phyloP scores from a whole-genome alignment of 2,113 vertebrate species.

The Jaculus jaculus region DNA sequence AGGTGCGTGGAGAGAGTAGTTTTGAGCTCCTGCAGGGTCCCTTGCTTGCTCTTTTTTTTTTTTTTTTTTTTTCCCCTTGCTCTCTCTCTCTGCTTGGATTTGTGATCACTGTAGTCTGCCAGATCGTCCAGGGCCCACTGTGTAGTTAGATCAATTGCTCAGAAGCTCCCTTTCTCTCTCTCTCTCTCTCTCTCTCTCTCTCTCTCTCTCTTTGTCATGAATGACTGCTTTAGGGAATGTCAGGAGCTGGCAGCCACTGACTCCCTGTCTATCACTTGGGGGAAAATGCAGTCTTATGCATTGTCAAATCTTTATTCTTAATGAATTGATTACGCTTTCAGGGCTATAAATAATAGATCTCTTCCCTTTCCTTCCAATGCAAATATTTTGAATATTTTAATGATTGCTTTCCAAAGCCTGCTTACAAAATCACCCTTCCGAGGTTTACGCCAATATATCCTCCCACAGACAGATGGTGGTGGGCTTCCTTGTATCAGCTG shows the following conservation, averaged over 20 bases:
- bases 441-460: slow-evolving; percentile 44
- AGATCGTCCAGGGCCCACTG: neutral
- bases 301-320: slow-evolving; percentile 47
- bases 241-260: neutral
- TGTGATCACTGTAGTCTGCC: neutral
- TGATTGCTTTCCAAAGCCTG: slow-evolving; percentile 60
- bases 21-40: too few species aligned
- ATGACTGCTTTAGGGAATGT: neutral
- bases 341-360: slow-evolving; percentile 67
- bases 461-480: slow-evolving; percentile 60
- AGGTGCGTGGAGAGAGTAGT: too few species aligned
- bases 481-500: slow-evolving; percentile 46
- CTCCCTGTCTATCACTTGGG: slow-evolving; percentile 10
- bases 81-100: neutral
- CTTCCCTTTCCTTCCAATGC: slow-evolving; percentile 44
- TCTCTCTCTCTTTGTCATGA: neutral
- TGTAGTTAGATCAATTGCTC: neutral
- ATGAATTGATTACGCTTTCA: slow-evolving; percentile 40
- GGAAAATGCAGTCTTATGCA: slow-evolving; percentile 25
- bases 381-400: slow-evolving; percentile 75
- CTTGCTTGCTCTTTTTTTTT: too few species aligned
- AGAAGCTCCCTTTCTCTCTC: neutral
- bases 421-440: slow-evolving; percentile 53
- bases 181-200: too few species aligned
- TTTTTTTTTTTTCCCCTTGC: too few species aligned